phyloP scores from a whole-genome alignment of 1,140 invertebrate species.

The Tetranychus urticae region DNA sequence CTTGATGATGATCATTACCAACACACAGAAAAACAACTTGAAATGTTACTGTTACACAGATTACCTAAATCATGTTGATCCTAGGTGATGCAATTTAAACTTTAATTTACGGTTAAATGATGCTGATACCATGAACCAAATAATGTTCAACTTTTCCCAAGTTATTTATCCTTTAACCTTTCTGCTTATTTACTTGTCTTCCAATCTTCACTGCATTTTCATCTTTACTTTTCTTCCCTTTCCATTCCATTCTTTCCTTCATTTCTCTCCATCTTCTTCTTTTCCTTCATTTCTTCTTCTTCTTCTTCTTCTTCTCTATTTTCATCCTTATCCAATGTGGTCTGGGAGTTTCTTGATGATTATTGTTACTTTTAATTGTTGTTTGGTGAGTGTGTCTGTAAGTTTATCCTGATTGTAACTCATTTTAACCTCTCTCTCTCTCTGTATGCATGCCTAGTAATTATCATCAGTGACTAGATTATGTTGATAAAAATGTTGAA shows the following conservation, averaged over 20 bases:
- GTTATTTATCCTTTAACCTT: not conserved
- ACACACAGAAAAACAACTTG: not conserved
- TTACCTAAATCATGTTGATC: not conserved
- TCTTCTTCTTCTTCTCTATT: not conserved
- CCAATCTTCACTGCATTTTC: not conserved
- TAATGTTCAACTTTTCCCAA: not conserved
- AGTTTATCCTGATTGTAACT: too few relatives aligned
- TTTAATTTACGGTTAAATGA: not conserved
- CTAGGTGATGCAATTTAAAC: not conserved
- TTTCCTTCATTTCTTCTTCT: not conserved
- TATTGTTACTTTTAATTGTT: too few relatives aligned
- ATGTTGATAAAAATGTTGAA: too few relatives aligned
- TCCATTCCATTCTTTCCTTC: not conserved
- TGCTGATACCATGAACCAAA: not conserved
- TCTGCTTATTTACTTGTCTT: not conserved
- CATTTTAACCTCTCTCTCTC: too few relatives aligned
- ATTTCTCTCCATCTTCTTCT: not conserved
- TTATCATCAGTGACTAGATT: too few relatives aligned
- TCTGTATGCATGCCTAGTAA: too few relatives aligned
- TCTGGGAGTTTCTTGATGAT: too few relatives aligned
- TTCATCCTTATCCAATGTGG: not conserved
- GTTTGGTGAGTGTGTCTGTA: too few relatives aligned
- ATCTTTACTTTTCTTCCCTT: not conserved
- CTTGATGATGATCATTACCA: too few relatives aligned
- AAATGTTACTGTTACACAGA: not conserved